Evolutionary conservation across 1,140 invertebrate genomes (phyloP).

Genomic region (Sipha flava): DNA sequence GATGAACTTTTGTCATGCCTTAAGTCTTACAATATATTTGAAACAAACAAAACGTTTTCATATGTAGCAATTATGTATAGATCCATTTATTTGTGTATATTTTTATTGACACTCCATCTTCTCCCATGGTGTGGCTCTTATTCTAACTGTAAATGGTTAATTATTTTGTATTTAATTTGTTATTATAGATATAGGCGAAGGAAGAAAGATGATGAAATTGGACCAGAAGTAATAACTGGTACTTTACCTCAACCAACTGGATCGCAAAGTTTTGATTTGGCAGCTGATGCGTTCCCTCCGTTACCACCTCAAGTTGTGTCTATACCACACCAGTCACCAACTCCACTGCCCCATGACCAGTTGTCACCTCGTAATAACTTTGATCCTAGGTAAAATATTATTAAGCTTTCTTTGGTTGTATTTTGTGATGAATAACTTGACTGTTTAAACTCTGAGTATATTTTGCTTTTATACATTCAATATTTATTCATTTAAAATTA

Average conservation of each 20-base stretch:
- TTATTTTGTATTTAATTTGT: neutral
- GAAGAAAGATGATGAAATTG: slow-evolving; percentile 45
- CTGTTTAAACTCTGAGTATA: too few species aligned
- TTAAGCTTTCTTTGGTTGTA: neutral
- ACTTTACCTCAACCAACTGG: neutral
- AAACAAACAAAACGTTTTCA: too few species aligned
- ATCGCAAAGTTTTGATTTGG: slow-evolving; percentile 63
- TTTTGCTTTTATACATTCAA: too few species aligned
- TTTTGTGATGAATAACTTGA: neutral
- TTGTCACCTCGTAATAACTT: slow-evolving; percentile 29
- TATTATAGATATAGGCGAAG: slow-evolving; percentile 43
- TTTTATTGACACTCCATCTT: too few species aligned
- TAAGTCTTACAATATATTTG: too few species aligned
- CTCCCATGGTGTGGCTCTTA: too few species aligned
- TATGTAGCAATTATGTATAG: too few species aligned
- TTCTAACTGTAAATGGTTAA: neutral
- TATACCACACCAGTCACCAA: slow-evolving; percentile 20
- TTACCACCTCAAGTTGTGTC: slow-evolving; percentile 48
- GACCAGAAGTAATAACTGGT: neutral
- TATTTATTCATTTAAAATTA: too few species aligned
- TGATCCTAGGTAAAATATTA: slow-evolving; percentile 16
- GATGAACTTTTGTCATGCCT: too few species aligned
- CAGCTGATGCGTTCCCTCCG: slow-evolving; percentile 71
- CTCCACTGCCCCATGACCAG: slow-evolving; percentile 32
- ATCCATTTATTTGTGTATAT: too few species aligned